Base-by-base conservation (phyloP, 1,140 invertebrate genomes). In the Diachasma alloeum region DNA sequence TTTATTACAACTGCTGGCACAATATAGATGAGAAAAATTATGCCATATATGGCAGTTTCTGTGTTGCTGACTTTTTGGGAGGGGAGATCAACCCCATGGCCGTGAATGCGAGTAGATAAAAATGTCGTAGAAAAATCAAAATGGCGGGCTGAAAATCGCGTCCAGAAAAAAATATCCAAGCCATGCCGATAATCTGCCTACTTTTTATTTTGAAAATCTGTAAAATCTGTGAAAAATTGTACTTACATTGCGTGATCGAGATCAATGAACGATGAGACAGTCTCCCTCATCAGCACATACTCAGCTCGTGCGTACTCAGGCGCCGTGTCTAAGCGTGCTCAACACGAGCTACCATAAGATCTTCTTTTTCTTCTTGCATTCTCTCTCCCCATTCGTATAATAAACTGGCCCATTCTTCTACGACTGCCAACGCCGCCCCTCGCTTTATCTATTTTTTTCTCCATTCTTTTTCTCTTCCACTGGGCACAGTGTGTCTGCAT, bases 81-180 rank as follows among this genome's bases (percentile, higher is more conserved):
- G 78, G 74, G 69, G 77, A 66, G 79, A 81, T 81, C 44, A 75
- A 81, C 75, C 84, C 85, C 86, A 86, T 86, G 84, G 48, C 74
- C 71, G 31, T 3, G 76, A 80, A 78, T 75, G 44, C 63, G 73
- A 80, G 81, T 82, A 78, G 79, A 87, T 87, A 87, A 87, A 87
- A 86, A 85, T 84, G 83, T 80, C 76, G 75, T 78, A 81, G 0
- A 79, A 82, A 80, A 81, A 81, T 53, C 6, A 17, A 53, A 53
- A 53, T 53, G 48, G 48, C 39, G 3, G 39, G 9, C 10, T 37
- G 4, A n/a, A n/a, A n/a, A n/a, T 37, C 36, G 9, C 9, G 9
- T 37, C 36, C 77, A 36, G 39, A 72, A 69, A 17, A 48, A 48
- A 48, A 48, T 48, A 17, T 48, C 4, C 4, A 48, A 9, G 36